phyloP scores from a whole-genome alignment of 2,888 invertebrate genomes.

The Ganaspis brasiliensis region DNA sequence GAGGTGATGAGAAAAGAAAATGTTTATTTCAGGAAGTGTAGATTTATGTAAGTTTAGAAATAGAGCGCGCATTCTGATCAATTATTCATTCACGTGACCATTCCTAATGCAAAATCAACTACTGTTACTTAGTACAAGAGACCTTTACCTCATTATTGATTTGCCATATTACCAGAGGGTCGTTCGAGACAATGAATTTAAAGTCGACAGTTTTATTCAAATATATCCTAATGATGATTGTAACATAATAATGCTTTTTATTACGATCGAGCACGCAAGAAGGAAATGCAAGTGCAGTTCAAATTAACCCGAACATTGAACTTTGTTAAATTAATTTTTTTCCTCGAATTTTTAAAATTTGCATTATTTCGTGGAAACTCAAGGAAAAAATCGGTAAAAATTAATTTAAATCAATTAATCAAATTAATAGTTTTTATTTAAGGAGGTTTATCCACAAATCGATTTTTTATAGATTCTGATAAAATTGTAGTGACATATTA shows the following conservation, averaged over 20 bases:
- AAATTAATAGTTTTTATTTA: no score
- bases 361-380: no score
- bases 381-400: no score
- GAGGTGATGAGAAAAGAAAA: not conserved
- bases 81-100: slow-evolving; percentile 14
- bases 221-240: not conserved
- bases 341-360: no score
- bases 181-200: not conserved
- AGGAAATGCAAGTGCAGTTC: no score
- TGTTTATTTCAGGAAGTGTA: slow-evolving; percentile 1
- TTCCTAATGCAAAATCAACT: slow-evolving; percentile 13
- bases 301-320: no score
- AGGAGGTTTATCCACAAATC: no score
- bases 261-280: not conserved
- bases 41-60: not conserved
- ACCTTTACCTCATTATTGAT: slow-evolving; percentile 28
- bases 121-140: slow-evolving; percentile 11
- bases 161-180: slow-evolving; percentile 14
- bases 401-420: no score
- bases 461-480: no score
- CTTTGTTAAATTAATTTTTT: no score
- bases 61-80: slow-evolving; percentile 15
- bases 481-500: no score
- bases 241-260: not conserved
- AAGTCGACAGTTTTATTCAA: not conserved